These are phyloP conservation scores for Dallia pectoralis DNA, from an alignment of 2,797 vertebrate species.

Conservation along the genomic window DNA sequence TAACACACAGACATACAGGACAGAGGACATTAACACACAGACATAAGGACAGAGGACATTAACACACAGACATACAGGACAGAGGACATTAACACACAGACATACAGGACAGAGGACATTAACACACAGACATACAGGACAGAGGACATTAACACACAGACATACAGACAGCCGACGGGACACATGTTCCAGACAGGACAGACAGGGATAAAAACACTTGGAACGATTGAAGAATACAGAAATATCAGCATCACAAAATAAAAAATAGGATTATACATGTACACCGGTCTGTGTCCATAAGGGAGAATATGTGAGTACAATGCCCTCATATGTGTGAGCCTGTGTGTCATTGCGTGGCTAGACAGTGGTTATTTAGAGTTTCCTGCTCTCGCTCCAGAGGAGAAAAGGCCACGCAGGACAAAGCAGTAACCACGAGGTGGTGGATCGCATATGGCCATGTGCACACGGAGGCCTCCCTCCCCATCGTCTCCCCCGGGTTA, in stretches of 20 bases:
- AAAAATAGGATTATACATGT: background rate
- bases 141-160: no score
- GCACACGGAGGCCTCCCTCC: conserved; percentile 52
- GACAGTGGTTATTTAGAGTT: conserved; percentile 41
- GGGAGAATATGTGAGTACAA: background rate
- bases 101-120: no score
- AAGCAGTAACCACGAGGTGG: conserved; percentile 61
- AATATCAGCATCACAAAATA: background rate
- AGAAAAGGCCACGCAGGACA: conserved; percentile 53
- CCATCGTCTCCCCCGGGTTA: conserved; percentile 69
- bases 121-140: no score
- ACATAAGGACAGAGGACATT: no score
- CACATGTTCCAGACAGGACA: background rate
- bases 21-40: no score
- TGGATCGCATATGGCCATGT: conserved; percentile 64
- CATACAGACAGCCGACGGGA: no score
- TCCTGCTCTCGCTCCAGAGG: conserved; percentile 57
- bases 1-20: no score
- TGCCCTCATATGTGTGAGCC: background rate
- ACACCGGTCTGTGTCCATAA: background rate
- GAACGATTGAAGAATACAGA: background rate
- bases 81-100: no score
- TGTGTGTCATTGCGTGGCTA: conserved; percentile 81
- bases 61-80: no score
- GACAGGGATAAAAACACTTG: background rate